Percentiles rank a stretch among this genome's conserved stretches.
phyloP scores from a whole-genome alignment of 2,797 vertebrate genomes.

The Schizothorax lantsangensis region DNA sequence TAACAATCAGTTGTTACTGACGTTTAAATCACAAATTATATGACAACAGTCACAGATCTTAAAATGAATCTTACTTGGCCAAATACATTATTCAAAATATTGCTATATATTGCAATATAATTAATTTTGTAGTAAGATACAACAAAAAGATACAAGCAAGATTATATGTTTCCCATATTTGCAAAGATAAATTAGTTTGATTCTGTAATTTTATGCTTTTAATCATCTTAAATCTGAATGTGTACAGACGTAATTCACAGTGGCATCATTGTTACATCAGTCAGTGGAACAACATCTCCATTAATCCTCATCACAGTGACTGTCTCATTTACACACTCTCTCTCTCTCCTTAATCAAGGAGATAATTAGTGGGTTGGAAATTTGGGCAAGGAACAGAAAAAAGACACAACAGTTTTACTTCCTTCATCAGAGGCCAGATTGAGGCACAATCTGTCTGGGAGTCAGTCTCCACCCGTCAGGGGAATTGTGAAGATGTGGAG shows the following conservation, averaged over 20 bases:
- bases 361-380: constrained; percentile 67
- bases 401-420: constrained; percentile 52
- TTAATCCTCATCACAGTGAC: constrained; percentile 67
- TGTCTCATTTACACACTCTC: constrained; percentile 56
- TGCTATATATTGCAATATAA: background rate
- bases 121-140: background rate
- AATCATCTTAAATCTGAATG: background rate
- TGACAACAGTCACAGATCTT: background rate
- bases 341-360: constrained; percentile 64
- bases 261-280: constrained; percentile 1
- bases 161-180: background rate
- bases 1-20: background rate
- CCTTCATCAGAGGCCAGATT: constrained; percentile 53
- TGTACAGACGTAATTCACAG: background rate
- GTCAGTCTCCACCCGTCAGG: constrained; percentile 24
- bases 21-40: background rate
- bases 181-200: background rate
- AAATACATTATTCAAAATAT: background rate
- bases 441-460: constrained; percentile 51
- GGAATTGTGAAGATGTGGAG: constrained; percentile 24
- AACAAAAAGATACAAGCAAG: background rate
- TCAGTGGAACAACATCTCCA: constrained; percentile 52
- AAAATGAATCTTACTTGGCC: background rate
- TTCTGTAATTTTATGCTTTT: constrained; percentile 11
- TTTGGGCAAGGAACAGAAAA: constrained; percentile 59